These are phyloP conservation scores for Tryphoninae sp. DNA, from an alignment of 2,888 invertebrate species.

Conservation along the genomic window DNA sequence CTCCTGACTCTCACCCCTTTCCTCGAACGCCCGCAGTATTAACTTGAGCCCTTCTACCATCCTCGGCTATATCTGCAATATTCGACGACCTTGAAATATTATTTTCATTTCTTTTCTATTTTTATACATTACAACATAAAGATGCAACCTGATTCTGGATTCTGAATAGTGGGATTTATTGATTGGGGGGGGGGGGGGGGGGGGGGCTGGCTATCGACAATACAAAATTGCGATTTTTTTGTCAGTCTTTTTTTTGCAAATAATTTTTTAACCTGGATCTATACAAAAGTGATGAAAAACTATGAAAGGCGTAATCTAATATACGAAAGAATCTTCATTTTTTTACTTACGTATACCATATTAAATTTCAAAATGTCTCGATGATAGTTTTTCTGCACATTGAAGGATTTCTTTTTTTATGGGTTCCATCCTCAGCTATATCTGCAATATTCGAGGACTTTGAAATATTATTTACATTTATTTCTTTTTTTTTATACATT, in stretches of 20 bases:
- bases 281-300: too few relatives aligned
- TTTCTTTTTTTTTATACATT: neutral
- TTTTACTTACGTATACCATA: too few relatives aligned
- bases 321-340: too few relatives aligned
- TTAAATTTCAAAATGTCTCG: too few relatives aligned
- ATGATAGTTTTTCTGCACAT: too few relatives aligned
- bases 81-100: conserved; percentile 27
- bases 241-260: too few relatives aligned
- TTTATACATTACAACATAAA: neutral
- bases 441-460: conserved; percentile 19
- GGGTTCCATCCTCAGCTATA: conserved; percentile 23
- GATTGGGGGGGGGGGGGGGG: too few relatives aligned
- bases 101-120: neutral
- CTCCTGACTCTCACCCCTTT: conserved; percentile 18
- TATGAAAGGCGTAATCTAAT: too few relatives aligned
- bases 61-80: conserved; percentile 30
- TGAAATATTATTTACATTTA: conserved; percentile 12
- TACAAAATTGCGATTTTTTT: too few relatives aligned
- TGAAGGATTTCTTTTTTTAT: too few relatives aligned
- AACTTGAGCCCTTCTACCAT: conserved; percentile 54
- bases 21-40: conserved; percentile 51
- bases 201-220: too few relatives aligned
- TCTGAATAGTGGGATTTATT: neutral
- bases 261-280: too few relatives aligned
- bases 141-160: neutral